Evolutionary conservation across 2,797 vertebrate genomes (phyloP).

Genomic region (Threskiornis aethiopicus): DNA sequence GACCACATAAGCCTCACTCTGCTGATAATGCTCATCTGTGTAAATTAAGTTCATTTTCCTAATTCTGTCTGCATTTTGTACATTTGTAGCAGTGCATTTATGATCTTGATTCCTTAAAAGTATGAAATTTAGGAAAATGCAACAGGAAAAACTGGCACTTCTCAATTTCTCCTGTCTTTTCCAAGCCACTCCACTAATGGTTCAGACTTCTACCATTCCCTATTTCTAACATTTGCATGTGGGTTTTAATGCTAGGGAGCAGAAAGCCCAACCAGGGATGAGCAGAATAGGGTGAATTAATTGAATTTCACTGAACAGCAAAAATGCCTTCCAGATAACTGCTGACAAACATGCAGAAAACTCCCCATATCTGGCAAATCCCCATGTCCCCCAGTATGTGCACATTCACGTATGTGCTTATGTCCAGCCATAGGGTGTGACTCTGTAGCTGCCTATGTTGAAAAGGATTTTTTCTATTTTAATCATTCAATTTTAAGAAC

Average conservation of each 20-base stretch:
- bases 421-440: rapidly evolving
- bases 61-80: not conserved
- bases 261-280: not conserved
- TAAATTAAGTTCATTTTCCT: not conserved
- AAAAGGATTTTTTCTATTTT: not conserved
- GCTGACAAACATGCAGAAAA: no score
- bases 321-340: not conserved
- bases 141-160: not conserved
- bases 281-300: not conserved
- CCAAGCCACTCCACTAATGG: rapidly evolving
- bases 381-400: no score
- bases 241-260: not conserved
- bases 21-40: not conserved
- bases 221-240: not conserved
- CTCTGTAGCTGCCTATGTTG: not conserved
- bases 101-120: not conserved
- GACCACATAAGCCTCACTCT: no score
- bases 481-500: not conserved
- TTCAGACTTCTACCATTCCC: not conserved
- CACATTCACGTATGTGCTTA: not conserved
- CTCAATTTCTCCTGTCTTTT: not conserved
- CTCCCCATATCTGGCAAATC: not conserved
- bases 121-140: rapidly evolving
- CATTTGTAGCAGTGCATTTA: not conserved
- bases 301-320: not conserved